phyloP scores from a whole-genome alignment of 2,797 vertebrate species.

The Loriculus beryllinus region DNA sequence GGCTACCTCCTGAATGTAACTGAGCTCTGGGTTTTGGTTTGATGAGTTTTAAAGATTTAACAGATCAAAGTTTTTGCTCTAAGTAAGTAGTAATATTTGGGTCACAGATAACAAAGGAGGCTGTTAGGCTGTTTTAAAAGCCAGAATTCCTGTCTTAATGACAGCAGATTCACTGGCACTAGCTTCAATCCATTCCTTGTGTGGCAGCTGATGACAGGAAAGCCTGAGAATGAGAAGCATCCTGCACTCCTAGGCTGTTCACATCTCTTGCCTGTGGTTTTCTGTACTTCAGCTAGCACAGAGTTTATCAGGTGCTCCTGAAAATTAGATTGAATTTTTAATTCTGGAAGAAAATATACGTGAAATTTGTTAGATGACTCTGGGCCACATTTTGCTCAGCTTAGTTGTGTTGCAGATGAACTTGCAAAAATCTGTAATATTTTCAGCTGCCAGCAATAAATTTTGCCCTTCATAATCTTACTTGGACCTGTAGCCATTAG shows the following conservation, averaged over 20 bases:
- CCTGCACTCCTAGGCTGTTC: neutral
- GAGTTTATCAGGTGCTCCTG: neutral
- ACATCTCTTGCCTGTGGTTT: neutral
- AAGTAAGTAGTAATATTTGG: neutral
- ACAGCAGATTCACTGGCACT: neutral
- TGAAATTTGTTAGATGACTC: neutral
- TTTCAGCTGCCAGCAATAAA: neutral
- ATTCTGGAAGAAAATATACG: neutral
- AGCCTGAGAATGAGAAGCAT: neutral
- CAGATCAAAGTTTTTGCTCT: neutral
- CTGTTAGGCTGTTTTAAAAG: neutral
- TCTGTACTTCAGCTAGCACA: neutral
- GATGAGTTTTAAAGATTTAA: neutral
- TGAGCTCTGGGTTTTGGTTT: neutral
- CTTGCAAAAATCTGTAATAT: neutral
- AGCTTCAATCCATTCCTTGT: neutral
- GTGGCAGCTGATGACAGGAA: neutral
- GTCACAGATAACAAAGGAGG: neutral
- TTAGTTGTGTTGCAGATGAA: neutral
- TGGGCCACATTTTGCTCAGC: neutral
- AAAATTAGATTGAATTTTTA: neutral
- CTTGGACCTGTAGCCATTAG: neutral
- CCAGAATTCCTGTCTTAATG: neutral
- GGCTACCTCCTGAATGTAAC: neutral
- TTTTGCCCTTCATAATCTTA: neutral